A percentile compares a stretch with the other conserved stretches of the same genome.
Evolutionary conservation across 1,140 invertebrate species (phyloP).

Genomic region (Drosophila ficusphila): DNA sequence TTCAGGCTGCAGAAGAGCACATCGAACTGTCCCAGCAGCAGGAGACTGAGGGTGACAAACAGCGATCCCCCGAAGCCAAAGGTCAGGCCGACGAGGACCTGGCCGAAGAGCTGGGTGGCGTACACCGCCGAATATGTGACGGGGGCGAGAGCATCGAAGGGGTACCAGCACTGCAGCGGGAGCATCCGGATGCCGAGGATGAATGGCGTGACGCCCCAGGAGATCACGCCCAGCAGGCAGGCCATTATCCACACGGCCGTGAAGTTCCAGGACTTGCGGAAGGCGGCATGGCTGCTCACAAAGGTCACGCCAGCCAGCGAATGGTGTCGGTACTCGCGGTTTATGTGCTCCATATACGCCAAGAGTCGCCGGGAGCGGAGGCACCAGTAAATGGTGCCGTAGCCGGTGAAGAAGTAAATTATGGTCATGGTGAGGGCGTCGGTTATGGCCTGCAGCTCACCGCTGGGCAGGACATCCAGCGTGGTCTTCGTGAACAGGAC

Average conservation of each 20-base stretch:
- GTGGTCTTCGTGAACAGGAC: slow-evolving; percentile 67
- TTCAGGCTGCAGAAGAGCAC: slow-evolving; percentile 79
- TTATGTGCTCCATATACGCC: slow-evolving; percentile 52
- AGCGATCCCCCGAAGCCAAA: slow-evolving; percentile 58
- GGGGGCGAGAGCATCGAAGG: slow-evolving; percentile 66
- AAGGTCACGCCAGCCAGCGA: slow-evolving; percentile 74
- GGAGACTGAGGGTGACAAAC: slow-evolving; percentile 61
- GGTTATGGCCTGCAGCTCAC: slow-evolving; percentile 69
- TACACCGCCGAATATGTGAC: slow-evolving; percentile 56
- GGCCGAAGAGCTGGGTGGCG: slow-evolving; percentile 61
- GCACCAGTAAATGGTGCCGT: slow-evolving; percentile 65
- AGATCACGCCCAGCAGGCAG: slow-evolving; percentile 53
- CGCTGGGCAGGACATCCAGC: slow-evolving; percentile 56
- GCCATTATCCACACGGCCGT: slow-evolving; percentile 44
- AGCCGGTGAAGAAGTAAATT: slow-evolving; percentile 71
- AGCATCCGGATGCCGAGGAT: slow-evolving; percentile 50
- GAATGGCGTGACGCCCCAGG: slow-evolving; percentile 65
- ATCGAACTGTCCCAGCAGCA: slow-evolving; percentile 72
- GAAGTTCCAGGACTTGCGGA: slow-evolving; percentile 33
- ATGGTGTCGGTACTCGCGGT: slow-evolving; percentile 69
- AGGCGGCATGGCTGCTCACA: slow-evolving; percentile 49
- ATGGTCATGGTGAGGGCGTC: slow-evolving; percentile 75
- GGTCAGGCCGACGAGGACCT: slow-evolving; percentile 57
- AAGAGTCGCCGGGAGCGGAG: slow-evolving; percentile 31
- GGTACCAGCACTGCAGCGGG: slow-evolving; percentile 75